Base-by-base conservation (phyloP, 1,140 invertebrate genomes). In the Wasmannia auropunctata region DNA sequence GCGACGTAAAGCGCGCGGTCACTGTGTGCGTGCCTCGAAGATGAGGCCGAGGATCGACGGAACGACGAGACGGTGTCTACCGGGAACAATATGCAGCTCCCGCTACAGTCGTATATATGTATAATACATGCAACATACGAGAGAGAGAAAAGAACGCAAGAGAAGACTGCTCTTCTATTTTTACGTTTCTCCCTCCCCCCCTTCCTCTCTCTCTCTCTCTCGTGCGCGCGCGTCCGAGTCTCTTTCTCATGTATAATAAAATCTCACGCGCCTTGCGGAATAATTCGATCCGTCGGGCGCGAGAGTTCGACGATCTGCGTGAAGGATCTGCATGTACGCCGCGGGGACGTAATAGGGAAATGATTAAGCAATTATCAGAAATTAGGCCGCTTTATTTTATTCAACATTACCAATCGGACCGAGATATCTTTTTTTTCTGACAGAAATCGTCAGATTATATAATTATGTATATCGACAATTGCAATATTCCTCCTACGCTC, bases 381-480 rank as follows among this genome's bases (percentile, higher is more conserved):
- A 83, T 83, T 83, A 83, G 79, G 79, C 79, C 67, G 67, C 16
- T 83, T 83, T 83, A 83, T 83, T 83, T 40, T 28, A 80, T 46
- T 69, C 19, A n/a, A n/a, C 46, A 51, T 80, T 54, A 80, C 28
- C 7, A 72, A 72, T 69, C 49, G 16, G 16, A 56, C 8, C 14
- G 16, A 56, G 5, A 46, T 11, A 31, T 25, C 28, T 83, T 60
- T 10, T 40, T 40, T n/a, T n/a, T n/a, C 49, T 49, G 25, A 67
- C 34, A 34, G 16, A 58, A 63, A 31, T 43, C 4, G 14, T 43
- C 34, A 81, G 16, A 46, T 2, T 58, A 43, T 22, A 46, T 25
- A 67, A 11, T 19, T 43, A 40, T n/a, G 56, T 51, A n/a, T n/a
- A n/a, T n/a, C n/a, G n/a, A n/a, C 51, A 19, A 65, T 19, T 49